Evolutionary conservation across 2,797 vertebrate species (phyloP).

Genomic region (Sphenopsis melanotis): DNA sequence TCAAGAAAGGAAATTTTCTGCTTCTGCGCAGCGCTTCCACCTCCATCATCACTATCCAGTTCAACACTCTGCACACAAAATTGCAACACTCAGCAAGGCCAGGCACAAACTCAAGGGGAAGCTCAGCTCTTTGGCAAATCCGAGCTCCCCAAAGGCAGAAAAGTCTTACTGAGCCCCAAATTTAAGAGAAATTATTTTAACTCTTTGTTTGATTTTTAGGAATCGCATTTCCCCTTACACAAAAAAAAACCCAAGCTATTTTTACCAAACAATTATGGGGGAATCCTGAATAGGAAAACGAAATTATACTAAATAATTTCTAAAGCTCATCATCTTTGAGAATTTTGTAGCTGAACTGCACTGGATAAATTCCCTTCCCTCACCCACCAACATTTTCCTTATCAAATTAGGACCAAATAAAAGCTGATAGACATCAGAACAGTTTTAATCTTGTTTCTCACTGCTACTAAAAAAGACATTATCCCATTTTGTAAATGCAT

Average conservation of each 20-base stretch:
- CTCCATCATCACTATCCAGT: constrained; percentile 88
- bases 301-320: not conserved
- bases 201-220: not conserved
- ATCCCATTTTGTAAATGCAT: not conserved
- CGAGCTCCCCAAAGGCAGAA: not conserved
- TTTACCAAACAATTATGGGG: not conserved
- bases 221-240: fast-evolving
- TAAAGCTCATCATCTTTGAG: not conserved
- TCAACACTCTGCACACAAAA: constrained; percentile 81
- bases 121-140: not conserved
- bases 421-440: not conserved
- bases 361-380: not conserved
- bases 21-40: constrained; percentile 91
- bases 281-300: not conserved
- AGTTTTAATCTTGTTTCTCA: not conserved
- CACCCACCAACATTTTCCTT: not conserved
- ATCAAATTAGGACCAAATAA: not conserved
- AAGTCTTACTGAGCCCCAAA: not conserved
- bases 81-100: not conserved
- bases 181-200: not conserved
- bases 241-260: not conserved
- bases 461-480: not conserved
- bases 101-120: not conserved
- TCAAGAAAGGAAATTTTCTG: constrained; percentile 97
- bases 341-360: not conserved